Conservation (phyloP, 2,888 invertebrate genomes). For the Lasioglossum villosulum region DNA sequence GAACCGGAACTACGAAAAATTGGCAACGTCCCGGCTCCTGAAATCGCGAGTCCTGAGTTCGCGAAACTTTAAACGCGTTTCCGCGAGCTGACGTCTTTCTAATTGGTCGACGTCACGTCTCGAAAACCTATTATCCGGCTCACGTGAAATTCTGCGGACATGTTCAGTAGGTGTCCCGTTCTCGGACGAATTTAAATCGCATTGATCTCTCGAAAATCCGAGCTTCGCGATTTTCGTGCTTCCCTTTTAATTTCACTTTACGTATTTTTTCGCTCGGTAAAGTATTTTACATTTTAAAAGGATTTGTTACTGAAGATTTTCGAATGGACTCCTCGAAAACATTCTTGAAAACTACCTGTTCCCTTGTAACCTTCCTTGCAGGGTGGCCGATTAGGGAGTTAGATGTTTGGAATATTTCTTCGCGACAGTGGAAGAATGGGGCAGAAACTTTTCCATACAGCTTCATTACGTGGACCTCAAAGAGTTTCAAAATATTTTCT, state of each 20-base stretch:
- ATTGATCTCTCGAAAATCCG: not conserved
- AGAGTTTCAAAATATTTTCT: not conserved
- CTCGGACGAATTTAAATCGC: not conserved
- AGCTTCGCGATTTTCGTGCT: not conserved
- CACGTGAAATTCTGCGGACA: not conserved
- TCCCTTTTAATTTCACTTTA: not conserved
- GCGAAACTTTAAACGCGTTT: not conserved
- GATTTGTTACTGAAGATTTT: not conserved
- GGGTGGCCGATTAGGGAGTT: not conserved
- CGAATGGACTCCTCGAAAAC: not conserved
- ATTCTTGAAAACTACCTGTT: not conserved
- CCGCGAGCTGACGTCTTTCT: constrained; percentile 5
- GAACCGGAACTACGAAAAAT: not conserved
- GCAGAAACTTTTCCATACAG: not conserved
- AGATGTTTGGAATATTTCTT: not conserved
- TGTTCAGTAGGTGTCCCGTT: not conserved
- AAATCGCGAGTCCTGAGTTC: not conserved
- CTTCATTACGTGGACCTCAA: not conserved
- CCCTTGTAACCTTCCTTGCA: not conserved
- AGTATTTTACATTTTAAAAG: not conserved
- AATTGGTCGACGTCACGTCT: not conserved
- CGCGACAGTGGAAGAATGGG: not conserved
- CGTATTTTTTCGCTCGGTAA: not conserved
- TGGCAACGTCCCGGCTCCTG: not conserved
- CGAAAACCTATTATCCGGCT: not conserved